Evolutionary conservation across 2,113 vertebrate species (phyloP), one percentile per base, ranked within the genome.

Genomic region (Microtus pennsylvanicus): DNA sequence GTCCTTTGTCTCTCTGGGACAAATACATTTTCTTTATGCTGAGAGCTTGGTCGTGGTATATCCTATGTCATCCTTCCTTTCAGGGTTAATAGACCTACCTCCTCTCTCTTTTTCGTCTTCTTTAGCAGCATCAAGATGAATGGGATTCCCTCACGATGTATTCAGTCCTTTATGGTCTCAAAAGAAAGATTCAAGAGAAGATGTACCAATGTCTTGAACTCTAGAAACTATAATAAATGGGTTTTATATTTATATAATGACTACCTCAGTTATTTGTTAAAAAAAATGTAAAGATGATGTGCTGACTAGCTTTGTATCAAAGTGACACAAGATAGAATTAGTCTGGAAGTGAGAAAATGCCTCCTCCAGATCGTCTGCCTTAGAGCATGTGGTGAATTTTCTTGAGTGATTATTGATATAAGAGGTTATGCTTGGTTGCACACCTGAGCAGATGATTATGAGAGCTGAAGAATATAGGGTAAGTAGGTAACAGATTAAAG

Each of bases 301-400:
- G 9, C 47, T 80, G 17, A 4, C 1, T n/a, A 55, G 1, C 22
- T 81, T 55, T 81, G 2, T 55, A 9, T 55, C 77, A 80, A 35
- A 1, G 7, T 22, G 17, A 33, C 8, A 55, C 77, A 55, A 80
- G 17, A 19, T 80, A 55, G 17, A 22, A 50, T 22, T 12, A 6
- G 4, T 55, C 30, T n/a, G 77, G 9, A 55, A 35, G 50, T 80
- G 50, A 55, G 30, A 80, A 35, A 35, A 12, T 55, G 19, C 19
- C 19, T 19, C 17, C 9, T 22, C 0, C 9, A 22, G 4, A 55
- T 81, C 4, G 9, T 6, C 33, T 22, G 17, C 14, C 2, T 47
- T 16, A 1, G 52, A 80, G 47, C 3, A 16, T 52, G 16, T 33
- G 30, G 9, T 35, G 12, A 0, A 50, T 80, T 80, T 35, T 78